Conservation (phyloP, 2,113 vertebrate genomes). For the Ptilonorhynchus violaceus region DNA sequence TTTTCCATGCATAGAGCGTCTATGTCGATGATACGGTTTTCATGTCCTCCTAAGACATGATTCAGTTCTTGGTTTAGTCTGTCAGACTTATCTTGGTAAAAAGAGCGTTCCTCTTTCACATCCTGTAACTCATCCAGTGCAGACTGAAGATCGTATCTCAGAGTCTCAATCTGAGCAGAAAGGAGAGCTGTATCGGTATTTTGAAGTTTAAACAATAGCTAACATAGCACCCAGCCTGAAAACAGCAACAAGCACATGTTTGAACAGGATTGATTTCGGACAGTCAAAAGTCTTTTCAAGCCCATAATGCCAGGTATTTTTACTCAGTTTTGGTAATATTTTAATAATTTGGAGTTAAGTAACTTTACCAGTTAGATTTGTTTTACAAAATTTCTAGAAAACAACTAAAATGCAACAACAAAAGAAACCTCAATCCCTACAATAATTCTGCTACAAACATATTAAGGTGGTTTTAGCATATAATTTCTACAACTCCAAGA, state of each 20-base stretch:
- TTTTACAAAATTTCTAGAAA: not conserved
- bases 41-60: slow-evolving; percentile 87
- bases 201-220: not conserved
- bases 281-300: not conserved
- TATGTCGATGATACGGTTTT: slow-evolving; percentile 87
- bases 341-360: not conserved
- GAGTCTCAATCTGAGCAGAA: slow-evolving; percentile 81
- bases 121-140: slow-evolving; percentile 91
- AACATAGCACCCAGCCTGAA: not conserved
- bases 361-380: not conserved
- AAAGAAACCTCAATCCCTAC: not conserved
- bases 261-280: not conserved
- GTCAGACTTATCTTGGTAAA: slow-evolving; percentile 92
- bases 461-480: not conserved
- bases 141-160: slow-evolving; percentile 87
- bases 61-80: slow-evolving; percentile 93
- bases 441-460: not conserved
- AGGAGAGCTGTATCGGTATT: not conserved
- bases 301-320: not conserved
- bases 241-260: not conserved
- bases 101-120: slow-evolving; percentile 85
- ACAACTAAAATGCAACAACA: not conserved
- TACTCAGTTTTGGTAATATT: not conserved
- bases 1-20: slow-evolving; percentile 98
- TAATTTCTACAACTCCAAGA: not conserved